A percentile compares a stretch with the other conserved stretches of the same genome.
Evolutionary conservation across 2,888 invertebrate species (phyloP).

Genomic region (Campopleginae sp.): DNA sequence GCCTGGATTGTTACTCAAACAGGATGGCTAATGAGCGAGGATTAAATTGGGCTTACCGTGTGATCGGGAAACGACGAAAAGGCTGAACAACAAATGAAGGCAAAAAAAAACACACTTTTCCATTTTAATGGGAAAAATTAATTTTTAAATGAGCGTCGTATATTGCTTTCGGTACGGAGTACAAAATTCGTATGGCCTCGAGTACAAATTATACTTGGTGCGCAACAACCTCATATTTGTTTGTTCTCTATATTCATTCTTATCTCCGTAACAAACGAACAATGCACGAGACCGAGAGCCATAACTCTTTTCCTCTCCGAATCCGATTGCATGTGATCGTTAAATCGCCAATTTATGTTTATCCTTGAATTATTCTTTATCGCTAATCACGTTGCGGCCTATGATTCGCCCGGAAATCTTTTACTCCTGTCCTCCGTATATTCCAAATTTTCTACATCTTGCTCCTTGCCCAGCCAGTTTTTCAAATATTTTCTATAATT

Average conservation of each 20-base stretch:
- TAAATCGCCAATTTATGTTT: constrained; percentile 63
- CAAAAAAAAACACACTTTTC: neutral
- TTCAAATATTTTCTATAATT: neutral
- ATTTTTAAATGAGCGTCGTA: constrained; percentile 6
- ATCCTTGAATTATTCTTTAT: constrained; percentile 43
- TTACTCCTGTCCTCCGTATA: neutral
- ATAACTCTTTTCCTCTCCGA: constrained; percentile 34
- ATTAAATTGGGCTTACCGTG: constrained; percentile 15
- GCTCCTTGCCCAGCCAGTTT: neutral
- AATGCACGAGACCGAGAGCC: constrained; percentile 53
- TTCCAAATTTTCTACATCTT: neutral
- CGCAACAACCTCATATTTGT: constrained; percentile 1
- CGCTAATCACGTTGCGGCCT: neutral
- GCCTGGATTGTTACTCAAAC: neutral
- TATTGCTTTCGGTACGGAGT: constrained; percentile 13
- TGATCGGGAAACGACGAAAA: constrained; percentile 15
- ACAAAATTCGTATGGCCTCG: constrained; percentile 16
- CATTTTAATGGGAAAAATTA: constrained; percentile 36
- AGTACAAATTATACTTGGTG: constrained; percentile 8
- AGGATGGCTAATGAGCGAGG: neutral
- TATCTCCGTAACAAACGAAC: constrained; percentile 70
- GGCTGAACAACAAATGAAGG: neutral
- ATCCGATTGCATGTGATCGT: constrained; percentile 64
- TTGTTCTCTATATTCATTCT: constrained; percentile 49
- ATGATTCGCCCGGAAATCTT: neutral